These are phyloP conservation scores for Nyctalus aviator DNA, from an alignment of 2,797 vertebrate species.

Conservation along the genomic window DNA sequence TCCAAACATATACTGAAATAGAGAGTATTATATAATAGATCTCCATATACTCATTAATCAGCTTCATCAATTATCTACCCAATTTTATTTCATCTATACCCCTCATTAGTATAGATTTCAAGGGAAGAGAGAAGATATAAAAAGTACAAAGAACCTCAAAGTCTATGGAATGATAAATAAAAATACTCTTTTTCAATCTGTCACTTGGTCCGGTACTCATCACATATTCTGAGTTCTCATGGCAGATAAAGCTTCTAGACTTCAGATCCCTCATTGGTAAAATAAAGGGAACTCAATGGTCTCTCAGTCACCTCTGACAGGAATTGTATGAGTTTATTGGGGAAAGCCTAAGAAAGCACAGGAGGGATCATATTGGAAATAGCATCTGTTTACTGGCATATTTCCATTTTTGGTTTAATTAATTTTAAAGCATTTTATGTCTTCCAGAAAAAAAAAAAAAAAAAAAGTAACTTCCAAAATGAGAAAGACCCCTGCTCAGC, in stretches of 20 bases:
- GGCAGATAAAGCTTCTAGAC: background rate
- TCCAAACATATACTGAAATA: background rate
- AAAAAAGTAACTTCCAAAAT: constrained; percentile 33
- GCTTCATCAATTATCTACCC: background rate
- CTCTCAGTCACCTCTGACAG: constrained; percentile 26
- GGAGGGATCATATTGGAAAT: constrained; percentile 22
- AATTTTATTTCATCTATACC: background rate
- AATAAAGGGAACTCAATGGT: background rate
- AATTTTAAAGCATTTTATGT: constrained; percentile 60
- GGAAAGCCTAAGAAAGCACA: background rate
- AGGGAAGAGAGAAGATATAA: background rate
- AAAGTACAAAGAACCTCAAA: background rate
- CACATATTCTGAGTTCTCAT: background rate
- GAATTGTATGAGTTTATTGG: background rate
- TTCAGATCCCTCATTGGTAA: constrained; percentile 8
- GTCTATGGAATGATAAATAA: background rate
- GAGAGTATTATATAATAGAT: background rate
- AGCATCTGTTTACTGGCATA: background rate
- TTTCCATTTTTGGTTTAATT: constrained; percentile 43
- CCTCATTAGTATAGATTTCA: background rate
- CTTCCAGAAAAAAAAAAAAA: constrained; percentile 18
- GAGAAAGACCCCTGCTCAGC: constrained; percentile 40
- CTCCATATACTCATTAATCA: background rate
- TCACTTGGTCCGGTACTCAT: background rate
- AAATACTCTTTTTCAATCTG: background rate